Evolutionary conservation across 2,888 invertebrate genomes (phyloP).

Genomic region (Chalcosyrphus nemorum): DNA sequence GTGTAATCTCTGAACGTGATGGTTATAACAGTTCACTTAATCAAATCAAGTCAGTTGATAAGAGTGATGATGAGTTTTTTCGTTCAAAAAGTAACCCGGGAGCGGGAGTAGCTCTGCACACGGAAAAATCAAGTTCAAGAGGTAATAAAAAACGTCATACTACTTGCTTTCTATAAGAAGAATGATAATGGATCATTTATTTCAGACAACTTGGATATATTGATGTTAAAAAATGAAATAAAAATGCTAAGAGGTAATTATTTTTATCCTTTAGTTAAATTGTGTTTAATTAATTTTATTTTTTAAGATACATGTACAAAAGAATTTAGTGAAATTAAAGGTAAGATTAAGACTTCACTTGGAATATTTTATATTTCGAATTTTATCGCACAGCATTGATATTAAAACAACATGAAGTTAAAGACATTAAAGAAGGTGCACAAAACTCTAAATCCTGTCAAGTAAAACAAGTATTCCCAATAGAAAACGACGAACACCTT

Average conservation of each 20-base stretch:
- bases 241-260: slow-evolving; percentile 16
- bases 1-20: slow-evolving; percentile 16
- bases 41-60: slow-evolving; percentile 8
- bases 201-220: slow-evolving; percentile 8
- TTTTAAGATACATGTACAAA: slow-evolving; percentile 22
- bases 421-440: background rate
- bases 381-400: slow-evolving; percentile 1
- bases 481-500: slow-evolving; percentile 9
- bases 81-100: background rate
- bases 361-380: background rate
- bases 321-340: slow-evolving; percentile 29
- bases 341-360: background rate
- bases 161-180: too few relatives aligned
- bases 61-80: slow-evolving; percentile 14
- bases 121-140: background rate
- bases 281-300: background rate
- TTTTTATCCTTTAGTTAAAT: background rate
- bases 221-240: slow-evolving; percentile 14
- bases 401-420: slow-evolving; percentile 5
- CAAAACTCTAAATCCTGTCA: background rate
- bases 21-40: slow-evolving; percentile 18
- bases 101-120: background rate
- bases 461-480: slow-evolving; percentile 4
- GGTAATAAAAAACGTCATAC: background rate
- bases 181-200: background rate